Percentiles rank a stretch among this genome's conserved stretches.
phyloP scores from a whole-genome alignment of 2,113 vertebrate genomes.

The Cygnus buccinator region DNA sequence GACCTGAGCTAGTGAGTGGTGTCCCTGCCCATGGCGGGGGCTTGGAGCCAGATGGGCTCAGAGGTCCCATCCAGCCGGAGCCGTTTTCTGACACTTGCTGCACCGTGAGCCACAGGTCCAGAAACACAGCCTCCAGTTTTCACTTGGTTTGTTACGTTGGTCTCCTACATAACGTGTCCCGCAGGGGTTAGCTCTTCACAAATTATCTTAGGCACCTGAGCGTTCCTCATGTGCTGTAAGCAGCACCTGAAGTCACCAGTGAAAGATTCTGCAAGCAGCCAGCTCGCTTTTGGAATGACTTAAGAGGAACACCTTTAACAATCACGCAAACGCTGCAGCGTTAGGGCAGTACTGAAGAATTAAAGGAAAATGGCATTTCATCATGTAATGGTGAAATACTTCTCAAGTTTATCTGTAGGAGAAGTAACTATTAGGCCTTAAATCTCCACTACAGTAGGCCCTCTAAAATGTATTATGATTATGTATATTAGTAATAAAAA shows the following conservation, averaged over 20 bases:
- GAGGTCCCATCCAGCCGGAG: no score
- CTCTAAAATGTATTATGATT: neutral
- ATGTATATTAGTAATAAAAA: rapidly evolving
- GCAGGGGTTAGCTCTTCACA: rapidly evolving
- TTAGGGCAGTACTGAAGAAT: rapidly evolving
- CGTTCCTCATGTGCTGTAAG: rapidly evolving
- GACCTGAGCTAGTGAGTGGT: no score
- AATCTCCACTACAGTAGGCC: neutral
- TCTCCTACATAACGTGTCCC: rapidly evolving
- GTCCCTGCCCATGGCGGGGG: no score
- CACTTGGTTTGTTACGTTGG: rapidly evolving
- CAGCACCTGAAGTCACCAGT: neutral
- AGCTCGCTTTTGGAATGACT: neutral
- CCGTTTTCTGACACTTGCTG: neutral
- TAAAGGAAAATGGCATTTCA: rapidly evolving
- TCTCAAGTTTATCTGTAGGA: neutral
- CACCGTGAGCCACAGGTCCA: rapidly evolving
- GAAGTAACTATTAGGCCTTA: neutral
- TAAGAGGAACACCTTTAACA: rapidly evolving
- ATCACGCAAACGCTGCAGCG: neutral
- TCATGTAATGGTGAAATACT: neutral
- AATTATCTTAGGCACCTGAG: rapidly evolving
- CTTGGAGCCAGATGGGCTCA: no score
- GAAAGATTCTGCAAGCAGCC: neutral
- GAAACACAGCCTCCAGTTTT: rapidly evolving